phyloP scores from a whole-genome alignment of 2,113 vertebrate genomes.

The Boulengeromyrus knoepffleri region DNA sequence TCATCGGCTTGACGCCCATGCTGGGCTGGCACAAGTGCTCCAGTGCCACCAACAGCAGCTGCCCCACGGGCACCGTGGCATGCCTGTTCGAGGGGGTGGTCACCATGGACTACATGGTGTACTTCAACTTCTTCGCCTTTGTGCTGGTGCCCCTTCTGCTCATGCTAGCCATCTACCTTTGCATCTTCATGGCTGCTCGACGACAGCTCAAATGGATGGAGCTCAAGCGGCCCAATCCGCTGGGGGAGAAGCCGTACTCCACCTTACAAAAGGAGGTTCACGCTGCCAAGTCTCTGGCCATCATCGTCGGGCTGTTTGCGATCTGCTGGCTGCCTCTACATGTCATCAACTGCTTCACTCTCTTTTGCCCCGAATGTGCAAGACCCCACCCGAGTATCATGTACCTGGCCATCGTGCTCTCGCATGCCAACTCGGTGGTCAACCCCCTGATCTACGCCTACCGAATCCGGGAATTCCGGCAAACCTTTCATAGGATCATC shows the following conservation, averaged over 20 bases:
- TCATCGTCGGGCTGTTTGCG: slow-evolving; percentile 90
- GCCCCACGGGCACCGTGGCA: slow-evolving; percentile 58
- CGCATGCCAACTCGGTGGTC: slow-evolving; percentile 89
- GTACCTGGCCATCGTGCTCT: slow-evolving; percentile 85
- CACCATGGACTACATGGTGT: slow-evolving; percentile 91
- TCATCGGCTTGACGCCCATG: slow-evolving; percentile 88
- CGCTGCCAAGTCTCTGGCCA: slow-evolving; percentile 85
- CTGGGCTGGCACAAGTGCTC: slow-evolving; percentile 78
- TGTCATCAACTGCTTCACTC: slow-evolving; percentile 82
- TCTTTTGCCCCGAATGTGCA: slow-evolving; percentile 65
- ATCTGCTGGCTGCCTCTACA: slow-evolving; percentile 91
- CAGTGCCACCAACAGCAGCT: slow-evolving; percentile 32
- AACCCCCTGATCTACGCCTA: slow-evolving; percentile 96
- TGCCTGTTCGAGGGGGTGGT: slow-evolving; percentile 87
- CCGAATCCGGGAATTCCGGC: slow-evolving; percentile 83
- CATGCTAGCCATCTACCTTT: slow-evolving; percentile 83
- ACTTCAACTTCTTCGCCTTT: slow-evolving; percentile 92
- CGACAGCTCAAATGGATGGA: slow-evolving; percentile 83
- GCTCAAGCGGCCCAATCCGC: slow-evolving; percentile 58
- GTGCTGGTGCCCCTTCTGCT: slow-evolving; percentile 77
- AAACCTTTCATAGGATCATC: slow-evolving; percentile 83
- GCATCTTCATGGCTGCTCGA: slow-evolving; percentile 89
- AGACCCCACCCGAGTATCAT: slow-evolving; percentile 73
- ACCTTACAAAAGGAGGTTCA: slow-evolving; percentile 86
- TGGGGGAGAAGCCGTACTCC: slow-evolving; percentile 63